These are phyloP conservation scores for Poecilia picta DNA, from an alignment of 2,797 vertebrate genomes.

Conservation along the genomic window DNA sequence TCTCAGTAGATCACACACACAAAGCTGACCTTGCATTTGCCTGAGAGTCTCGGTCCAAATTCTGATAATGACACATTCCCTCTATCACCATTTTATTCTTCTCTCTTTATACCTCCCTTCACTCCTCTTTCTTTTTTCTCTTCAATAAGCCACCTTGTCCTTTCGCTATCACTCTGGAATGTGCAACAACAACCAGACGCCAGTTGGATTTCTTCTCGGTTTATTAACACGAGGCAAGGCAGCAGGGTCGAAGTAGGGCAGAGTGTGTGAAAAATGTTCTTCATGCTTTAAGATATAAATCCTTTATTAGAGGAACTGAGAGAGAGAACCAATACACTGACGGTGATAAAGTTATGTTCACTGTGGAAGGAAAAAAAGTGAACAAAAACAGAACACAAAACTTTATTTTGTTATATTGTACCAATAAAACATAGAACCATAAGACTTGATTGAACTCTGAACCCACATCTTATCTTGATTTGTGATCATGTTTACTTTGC, in stretches of 20 bases:
- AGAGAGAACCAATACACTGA: slow-evolving; percentile 10
- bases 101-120: not conserved
- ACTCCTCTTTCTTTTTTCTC: not conserved
- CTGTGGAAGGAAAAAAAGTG: not conserved
- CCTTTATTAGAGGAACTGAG: not conserved
- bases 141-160: slow-evolving; percentile 22
- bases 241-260: not conserved
- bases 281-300: slow-evolving; percentile 6
- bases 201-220: slow-evolving; percentile 22
- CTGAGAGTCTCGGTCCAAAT: slow-evolving; percentile 22
- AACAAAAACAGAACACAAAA: not conserved
- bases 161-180: slow-evolving; percentile 54
- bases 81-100: not conserved
- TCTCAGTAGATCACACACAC: not conserved
- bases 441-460: not conserved
- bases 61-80: slow-evolving; percentile 11
- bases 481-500: not conserved
- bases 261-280: not conserved
- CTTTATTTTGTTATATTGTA: not conserved
- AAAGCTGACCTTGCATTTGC: slow-evolving; percentile 22
- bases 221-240: slow-evolving; percentile 28
- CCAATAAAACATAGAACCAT: not conserved
- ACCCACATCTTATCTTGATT: not conserved
- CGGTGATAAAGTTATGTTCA: not conserved
- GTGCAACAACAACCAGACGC: slow-evolving; percentile 30